Evolutionary conservation across 1,140 invertebrate genomes (phyloP).

Genomic region (Palaemon carinicauda): DNA sequence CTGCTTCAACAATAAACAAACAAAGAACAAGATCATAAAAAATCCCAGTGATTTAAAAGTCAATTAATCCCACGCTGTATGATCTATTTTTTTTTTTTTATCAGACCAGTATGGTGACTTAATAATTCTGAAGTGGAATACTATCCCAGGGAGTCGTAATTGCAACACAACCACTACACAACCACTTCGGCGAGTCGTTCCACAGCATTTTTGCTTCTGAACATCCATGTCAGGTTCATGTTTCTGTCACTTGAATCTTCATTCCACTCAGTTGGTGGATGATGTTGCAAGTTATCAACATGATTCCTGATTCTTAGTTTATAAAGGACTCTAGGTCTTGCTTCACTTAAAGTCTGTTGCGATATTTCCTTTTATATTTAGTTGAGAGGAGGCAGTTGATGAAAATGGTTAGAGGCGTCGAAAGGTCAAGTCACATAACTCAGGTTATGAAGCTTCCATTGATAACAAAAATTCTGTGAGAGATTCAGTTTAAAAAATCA

Average conservation of each 20-base stretch:
- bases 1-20: too few relatives aligned
- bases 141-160: too few relatives aligned
- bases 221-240: not conserved
- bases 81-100: not conserved
- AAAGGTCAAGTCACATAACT: not conserved
- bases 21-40: not conserved
- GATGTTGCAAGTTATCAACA: not conserved
- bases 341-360: constrained; percentile 4
- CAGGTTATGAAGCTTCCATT: constrained; percentile 22
- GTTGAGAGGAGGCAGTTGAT: constrained; percentile 34
- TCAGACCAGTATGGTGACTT: not conserved
- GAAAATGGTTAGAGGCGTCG: constrained; percentile 22
- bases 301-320: constrained; percentile 13
- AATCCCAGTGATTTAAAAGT: not conserved
- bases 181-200: not conserved
- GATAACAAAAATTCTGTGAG: constrained; percentile 27
- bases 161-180: too few relatives aligned
- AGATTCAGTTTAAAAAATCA: not conserved
- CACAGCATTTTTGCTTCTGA: not conserved
- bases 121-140: not conserved
- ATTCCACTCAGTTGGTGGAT: constrained; percentile 18
- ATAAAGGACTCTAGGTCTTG: not conserved
- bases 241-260: not conserved
- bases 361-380: constrained; percentile 7
- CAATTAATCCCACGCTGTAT: not conserved